phyloP scores from a whole-genome alignment of 2,888 invertebrate species.

The Campoplex nolae region DNA sequence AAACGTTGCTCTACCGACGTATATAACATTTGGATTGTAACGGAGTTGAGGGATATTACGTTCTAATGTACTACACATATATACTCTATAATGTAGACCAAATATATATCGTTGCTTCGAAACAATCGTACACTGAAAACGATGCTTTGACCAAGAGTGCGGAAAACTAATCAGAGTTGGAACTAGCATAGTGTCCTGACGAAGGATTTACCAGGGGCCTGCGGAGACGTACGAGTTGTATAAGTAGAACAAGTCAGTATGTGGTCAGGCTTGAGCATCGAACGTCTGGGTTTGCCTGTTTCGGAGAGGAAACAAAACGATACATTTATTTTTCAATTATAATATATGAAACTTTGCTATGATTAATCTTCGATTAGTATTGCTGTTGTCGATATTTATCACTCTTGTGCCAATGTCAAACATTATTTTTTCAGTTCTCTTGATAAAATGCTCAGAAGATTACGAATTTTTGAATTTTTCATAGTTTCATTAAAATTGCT shows the following conservation, averaged over 20 bases:
- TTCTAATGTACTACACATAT: slow-evolving; percentile 44
- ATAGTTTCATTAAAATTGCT: too few relatives aligned
- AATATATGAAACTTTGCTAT: neutral
- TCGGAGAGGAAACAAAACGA: neutral
- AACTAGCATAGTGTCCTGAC: slow-evolving; percentile 10
- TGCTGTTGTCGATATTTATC: neutral
- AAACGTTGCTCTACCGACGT: slow-evolving; percentile 14
- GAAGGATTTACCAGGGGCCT: slow-evolving; percentile 7
- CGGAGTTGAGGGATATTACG: slow-evolving; percentile 55
- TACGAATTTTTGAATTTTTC: too few relatives aligned
- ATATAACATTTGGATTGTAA: slow-evolving; percentile 54
- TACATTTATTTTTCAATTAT: neutral
- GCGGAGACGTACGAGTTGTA: slow-evolving; percentile 25
- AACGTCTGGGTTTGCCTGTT: neutral
- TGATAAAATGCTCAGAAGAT: too few relatives aligned
- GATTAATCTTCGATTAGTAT: neutral
- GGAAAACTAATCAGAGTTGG: slow-evolving; percentile 65
- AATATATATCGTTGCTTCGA: slow-evolving; percentile 18
- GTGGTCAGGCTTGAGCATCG: slow-evolving; percentile 53
- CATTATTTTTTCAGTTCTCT: too few relatives aligned
- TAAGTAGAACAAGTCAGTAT: slow-evolving; percentile 53
- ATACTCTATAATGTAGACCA: neutral
- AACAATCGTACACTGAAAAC: slow-evolving; percentile 51
- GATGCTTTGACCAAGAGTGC: slow-evolving; percentile 60
- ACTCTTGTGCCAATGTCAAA: too few relatives aligned